A percentile compares a stretch with the other conserved stretches of the same genome.
Conservation (phyloP, 2,888 invertebrate species). For the Lypha dubia region DNA sequence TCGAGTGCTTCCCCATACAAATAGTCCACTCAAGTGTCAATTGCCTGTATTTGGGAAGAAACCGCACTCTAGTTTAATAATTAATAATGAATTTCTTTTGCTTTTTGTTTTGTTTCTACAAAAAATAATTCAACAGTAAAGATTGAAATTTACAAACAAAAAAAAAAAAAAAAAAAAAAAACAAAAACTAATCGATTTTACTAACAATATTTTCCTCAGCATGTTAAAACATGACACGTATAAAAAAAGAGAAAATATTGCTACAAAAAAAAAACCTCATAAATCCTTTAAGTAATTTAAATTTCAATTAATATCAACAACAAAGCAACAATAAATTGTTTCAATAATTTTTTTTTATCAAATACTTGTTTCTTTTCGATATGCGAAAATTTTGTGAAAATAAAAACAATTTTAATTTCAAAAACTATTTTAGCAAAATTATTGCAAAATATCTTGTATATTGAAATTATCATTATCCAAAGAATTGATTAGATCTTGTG, state of each 20-base stretch:
- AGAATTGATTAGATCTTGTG: constrained; percentile 92
- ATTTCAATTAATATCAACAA: constrained; percentile 67
- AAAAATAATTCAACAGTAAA: constrained; percentile 70
- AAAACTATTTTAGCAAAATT: constrained; percentile 61
- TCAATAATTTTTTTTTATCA: constrained; percentile 1
- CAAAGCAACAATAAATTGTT: constrained; percentile 67
- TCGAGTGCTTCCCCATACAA: too few relatives aligned
- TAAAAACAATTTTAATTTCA: constrained; percentile 5
- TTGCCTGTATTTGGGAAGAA: too few relatives aligned
- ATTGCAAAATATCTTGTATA: constrained; percentile 87
- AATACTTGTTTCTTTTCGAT: constrained; percentile 1
- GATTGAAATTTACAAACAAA: constrained; percentile 61
- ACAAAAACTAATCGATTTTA: constrained; percentile 31
- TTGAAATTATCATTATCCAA: constrained; percentile 90
- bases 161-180: constrained; percentile 39
- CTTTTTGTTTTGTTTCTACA: constrained; percentile 49
- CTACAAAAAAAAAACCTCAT: constrained; percentile 29
- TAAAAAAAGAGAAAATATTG: constrained; percentile 37
- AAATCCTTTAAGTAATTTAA: constrained; percentile 27
- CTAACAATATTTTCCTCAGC: constrained; percentile 34
- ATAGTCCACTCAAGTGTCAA: too few relatives aligned
- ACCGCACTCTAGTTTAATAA: too few relatives aligned
- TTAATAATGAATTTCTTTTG: constrained; percentile 42
- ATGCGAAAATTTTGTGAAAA: constrained; percentile 17
- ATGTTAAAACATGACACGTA: constrained; percentile 29